Percentiles rank a stretch among this genome's conserved stretches.
phyloP scores from a whole-genome alignment of 2,797 vertebrate species.

The Galagoides demidoff region DNA sequence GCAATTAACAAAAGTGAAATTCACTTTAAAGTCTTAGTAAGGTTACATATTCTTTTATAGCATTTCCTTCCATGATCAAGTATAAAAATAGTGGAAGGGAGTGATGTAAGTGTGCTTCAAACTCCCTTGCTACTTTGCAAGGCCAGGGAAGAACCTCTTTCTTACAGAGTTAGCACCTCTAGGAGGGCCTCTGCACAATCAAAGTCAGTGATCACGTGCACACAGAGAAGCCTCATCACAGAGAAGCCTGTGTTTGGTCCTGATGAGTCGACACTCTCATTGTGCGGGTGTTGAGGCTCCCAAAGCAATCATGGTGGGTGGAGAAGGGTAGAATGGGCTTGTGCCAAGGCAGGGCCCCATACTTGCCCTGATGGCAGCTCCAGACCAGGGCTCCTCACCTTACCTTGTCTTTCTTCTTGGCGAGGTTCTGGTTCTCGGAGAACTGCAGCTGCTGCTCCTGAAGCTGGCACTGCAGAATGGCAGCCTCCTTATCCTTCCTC shows the following conservation, averaged over 20 bases:
- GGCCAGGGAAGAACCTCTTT: neutral
- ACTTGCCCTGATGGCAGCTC: too few relatives aligned
- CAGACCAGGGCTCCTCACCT: neutral
- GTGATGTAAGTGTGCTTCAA: neutral
- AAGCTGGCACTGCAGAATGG: conserved; percentile 79
- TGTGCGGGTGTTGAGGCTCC: neutral
- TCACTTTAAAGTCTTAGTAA: neutral
- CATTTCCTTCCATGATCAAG: neutral
- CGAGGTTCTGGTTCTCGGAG: conserved; percentile 80
- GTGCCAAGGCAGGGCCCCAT: neutral
- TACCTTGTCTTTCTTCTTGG: conserved; percentile 85
- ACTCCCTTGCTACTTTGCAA: neutral
- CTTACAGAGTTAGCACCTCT: neutral
- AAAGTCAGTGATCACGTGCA: neutral
- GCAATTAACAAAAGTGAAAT: conserved; percentile 11
- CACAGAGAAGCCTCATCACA: neutral
- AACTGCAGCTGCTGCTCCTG: conserved; percentile 83
- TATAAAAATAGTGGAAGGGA: neutral
- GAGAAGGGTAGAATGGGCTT: accelerated
- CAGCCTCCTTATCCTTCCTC: conserved; percentile 81
- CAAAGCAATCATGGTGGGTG: too few relatives aligned
- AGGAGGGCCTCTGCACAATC: neutral
- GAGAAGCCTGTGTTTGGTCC: neutral
- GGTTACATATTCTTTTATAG: neutral
- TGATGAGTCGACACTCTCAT: neutral